phyloP scores from a whole-genome alignment of 2,113 vertebrate genomes.

The Gobiocypris rarus region DNA sequence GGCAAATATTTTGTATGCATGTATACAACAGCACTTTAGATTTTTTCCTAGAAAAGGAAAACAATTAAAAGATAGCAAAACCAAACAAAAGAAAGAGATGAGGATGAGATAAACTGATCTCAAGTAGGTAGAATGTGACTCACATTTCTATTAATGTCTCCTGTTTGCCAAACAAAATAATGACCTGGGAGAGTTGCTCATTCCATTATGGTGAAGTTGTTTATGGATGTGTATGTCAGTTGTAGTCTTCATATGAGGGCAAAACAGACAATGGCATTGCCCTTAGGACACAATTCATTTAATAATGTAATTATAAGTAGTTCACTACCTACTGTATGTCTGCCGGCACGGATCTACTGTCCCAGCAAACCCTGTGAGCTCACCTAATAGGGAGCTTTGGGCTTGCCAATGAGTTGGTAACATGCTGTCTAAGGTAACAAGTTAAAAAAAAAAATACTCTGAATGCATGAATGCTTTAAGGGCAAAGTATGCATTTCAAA shows the following conservation, averaged over 20 bases:
- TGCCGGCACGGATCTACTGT: background rate
- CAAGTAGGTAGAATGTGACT: background rate
- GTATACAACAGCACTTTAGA: background rate
- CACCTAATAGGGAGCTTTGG: slow-evolving; percentile 27
- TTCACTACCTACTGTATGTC: background rate
- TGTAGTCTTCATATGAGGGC: background rate
- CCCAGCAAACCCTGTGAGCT: background rate
- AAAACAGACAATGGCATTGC: background rate
- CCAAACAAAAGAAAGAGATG: background rate
- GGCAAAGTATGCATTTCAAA: background rate
- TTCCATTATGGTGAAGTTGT: background rate
- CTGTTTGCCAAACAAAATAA: slow-evolving; percentile 19
- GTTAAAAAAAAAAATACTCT: background rate
- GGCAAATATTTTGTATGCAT: background rate
- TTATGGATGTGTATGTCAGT: background rate
- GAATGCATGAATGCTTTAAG: background rate
- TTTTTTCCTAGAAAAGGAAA: background rate
- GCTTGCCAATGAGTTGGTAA: background rate
- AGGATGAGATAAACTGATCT: background rate
- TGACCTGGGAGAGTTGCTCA: background rate
- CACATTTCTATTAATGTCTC: background rate
- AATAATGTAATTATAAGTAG: slow-evolving; percentile 10
- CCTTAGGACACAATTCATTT: background rate
- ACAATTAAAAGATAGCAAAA: background rate
- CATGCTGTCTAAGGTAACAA: background rate